Percentiles rank a stretch among this genome's conserved stretches.
phyloP scores from a whole-genome alignment of 1,140 invertebrate genomes.

The Drosophila kikkawai region DNA sequence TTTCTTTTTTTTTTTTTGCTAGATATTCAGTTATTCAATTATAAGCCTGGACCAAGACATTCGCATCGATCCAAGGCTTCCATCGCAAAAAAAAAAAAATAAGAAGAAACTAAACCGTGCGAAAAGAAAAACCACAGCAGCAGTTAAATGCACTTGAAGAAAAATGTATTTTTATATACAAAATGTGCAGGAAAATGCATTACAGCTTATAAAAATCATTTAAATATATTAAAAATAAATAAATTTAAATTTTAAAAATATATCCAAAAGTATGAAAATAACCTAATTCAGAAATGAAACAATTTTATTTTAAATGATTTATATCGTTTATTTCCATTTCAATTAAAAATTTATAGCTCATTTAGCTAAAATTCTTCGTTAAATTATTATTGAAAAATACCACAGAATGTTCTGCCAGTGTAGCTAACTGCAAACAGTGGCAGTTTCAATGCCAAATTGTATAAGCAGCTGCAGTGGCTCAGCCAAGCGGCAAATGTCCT shows the following conservation, averaged over 20 bases:
- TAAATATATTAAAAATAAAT: too few relatives aligned
- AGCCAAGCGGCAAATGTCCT: conserved; percentile 70
- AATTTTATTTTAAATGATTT: too few relatives aligned
- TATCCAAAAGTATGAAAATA: too few relatives aligned
- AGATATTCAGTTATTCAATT: conserved; percentile 48
- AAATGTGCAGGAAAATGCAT: not conserved
- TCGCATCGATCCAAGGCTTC: conserved; percentile 6
- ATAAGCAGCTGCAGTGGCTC: conserved; percentile 57
- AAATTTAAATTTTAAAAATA: too few relatives aligned
- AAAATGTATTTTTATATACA: not conserved
- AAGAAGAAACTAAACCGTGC: conserved; percentile 18
- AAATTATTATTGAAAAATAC: not conserved
- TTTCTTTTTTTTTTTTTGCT: not conserved
- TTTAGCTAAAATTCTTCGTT: not conserved
- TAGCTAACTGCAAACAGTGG: conserved; percentile 29
- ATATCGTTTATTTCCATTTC: not conserved
- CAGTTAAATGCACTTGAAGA: conserved; percentile 8
- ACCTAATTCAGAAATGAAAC: too few relatives aligned
- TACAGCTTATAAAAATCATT: not conserved
- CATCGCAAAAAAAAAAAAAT: not conserved
- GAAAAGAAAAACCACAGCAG: conserved; percentile 1
- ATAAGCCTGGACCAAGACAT: conserved; percentile 38
- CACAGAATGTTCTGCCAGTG: not conserved
- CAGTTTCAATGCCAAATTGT: conserved; percentile 68
- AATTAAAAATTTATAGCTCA: not conserved